Evolutionary conservation across 2,797 vertebrate species (phyloP).

Genomic region (Periophthalmus magnuspinnatus): DNA sequence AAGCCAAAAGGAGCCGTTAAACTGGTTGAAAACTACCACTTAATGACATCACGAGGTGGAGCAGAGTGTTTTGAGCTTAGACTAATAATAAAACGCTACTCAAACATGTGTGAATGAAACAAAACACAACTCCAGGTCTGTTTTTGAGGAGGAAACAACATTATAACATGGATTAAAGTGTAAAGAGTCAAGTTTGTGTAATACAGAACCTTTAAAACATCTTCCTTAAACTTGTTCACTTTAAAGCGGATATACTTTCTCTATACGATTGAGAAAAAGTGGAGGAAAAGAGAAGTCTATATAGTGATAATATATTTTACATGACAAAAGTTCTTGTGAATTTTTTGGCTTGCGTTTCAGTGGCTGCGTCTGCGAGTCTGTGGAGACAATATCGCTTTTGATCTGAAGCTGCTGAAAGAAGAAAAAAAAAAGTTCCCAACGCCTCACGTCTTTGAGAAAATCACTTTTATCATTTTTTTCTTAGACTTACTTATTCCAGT

Average conservation of each 20-base stretch:
- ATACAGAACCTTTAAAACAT: not conserved
- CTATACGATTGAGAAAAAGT: not conserved
- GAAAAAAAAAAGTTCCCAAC: slow-evolving; percentile 5
- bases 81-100: no score
- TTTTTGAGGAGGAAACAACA: no score
- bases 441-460: slow-evolving; percentile 34
- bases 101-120: no score
- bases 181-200: no score
- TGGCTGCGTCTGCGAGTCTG: not conserved
- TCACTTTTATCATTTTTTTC: slow-evolving; percentile 31
- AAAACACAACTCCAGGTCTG: no score
- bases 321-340: slow-evolving; percentile 15
- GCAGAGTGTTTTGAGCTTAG: no score
- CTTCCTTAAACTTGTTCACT: not conserved
- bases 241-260: not conserved
- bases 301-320: slow-evolving; percentile 7
- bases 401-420: slow-evolving; percentile 4
- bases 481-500: slow-evolving; percentile 40
- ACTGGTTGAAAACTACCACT: no score
- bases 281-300: not conserved
- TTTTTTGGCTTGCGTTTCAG: slow-evolving; percentile 9
- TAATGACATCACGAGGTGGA: no score
- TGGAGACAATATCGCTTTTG: slow-evolving; percentile 20
- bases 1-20: no score
- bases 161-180: no score